phyloP scores from a whole-genome alignment of 92 coral and sea anemone genomes.

The Epizoanthus stellaris region DNA sequence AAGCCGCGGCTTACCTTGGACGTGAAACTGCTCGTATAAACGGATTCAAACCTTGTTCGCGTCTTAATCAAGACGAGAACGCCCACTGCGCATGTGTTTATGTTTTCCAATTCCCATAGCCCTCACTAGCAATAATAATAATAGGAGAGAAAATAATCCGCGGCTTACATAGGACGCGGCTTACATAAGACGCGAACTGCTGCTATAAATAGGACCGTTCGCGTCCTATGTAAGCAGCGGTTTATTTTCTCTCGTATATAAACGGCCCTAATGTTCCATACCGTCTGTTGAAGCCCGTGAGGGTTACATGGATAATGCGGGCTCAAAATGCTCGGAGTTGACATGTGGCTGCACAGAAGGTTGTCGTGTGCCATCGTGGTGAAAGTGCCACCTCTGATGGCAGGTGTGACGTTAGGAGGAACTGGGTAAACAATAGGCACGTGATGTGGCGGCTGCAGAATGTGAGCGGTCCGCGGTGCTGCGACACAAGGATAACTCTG shows the following conservation, averaged over 20 bases:
- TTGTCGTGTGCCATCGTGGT: conserved; percentile 38
- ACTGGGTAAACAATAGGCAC: not conserved
- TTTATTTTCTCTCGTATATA: not conserved
- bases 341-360: conserved; percentile 4
- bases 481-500: conserved; percentile 18
- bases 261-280: not conserved
- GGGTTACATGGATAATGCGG: conserved; percentile 1
- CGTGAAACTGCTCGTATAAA: too few species aligned
- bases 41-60: too few species aligned
- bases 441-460: conserved; percentile 5
- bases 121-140: too few species aligned
- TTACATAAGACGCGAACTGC: too few species aligned
- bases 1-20: too few species aligned
- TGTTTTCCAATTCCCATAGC: too few species aligned
- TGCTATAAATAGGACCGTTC: too few species aligned
- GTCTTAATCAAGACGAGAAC: too few species aligned
- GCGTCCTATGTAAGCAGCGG: too few species aligned
- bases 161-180: too few species aligned
- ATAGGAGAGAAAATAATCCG: too few species aligned
- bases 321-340: not conserved
- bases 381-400: not conserved
- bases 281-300: conserved; percentile 19
- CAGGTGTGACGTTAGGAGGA: conserved; percentile 17
- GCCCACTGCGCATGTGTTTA: too few species aligned
- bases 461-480: conserved; percentile 23